phyloP scores from a whole-genome alignment of 2,888 invertebrate genomes.

The Pasiphila rectangulata region DNA sequence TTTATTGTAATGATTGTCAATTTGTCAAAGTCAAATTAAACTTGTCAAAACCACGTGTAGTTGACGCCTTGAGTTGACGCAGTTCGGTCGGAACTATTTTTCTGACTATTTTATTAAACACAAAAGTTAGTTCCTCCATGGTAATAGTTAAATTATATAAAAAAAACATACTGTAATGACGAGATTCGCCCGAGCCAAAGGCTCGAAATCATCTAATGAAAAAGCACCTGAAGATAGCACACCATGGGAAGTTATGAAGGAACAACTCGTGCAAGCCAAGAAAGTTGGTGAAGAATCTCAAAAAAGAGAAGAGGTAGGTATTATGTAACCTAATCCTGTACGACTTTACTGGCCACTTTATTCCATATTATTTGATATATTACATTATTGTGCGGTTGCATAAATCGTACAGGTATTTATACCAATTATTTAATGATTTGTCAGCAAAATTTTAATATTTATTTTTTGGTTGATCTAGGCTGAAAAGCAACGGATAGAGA shows the following conservation, averaged over 20 bases:
- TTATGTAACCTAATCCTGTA: neutral
- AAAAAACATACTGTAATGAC: conserved; percentile 81
- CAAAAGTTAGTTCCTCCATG: no score
- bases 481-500: conserved; percentile 71
- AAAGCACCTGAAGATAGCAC: conserved; percentile 85
- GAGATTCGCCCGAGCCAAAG: conserved; percentile 86
- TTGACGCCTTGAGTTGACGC: no score
- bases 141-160: no score
- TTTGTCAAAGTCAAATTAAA: neutral
- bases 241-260: conserved; percentile 87
- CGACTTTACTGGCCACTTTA: neutral
- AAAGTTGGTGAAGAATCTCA: conserved; percentile 66
- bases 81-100: no score
- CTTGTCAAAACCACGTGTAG: neutral
- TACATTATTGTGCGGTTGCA: conserved; percentile 28
- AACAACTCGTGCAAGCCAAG: conserved; percentile 79
- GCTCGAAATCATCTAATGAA: conserved; percentile 88
- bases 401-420: no score
- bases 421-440: no score
- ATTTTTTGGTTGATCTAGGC: no score
- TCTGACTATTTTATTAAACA: no score
- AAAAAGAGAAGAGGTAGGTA: conserved; percentile 59
- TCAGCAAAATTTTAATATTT: no score
- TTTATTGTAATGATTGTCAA: no score
- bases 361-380: neutral